Base-by-base conservation (phyloP, 2,888 invertebrate species). In the Rhimphoctona megacephalus region DNA sequence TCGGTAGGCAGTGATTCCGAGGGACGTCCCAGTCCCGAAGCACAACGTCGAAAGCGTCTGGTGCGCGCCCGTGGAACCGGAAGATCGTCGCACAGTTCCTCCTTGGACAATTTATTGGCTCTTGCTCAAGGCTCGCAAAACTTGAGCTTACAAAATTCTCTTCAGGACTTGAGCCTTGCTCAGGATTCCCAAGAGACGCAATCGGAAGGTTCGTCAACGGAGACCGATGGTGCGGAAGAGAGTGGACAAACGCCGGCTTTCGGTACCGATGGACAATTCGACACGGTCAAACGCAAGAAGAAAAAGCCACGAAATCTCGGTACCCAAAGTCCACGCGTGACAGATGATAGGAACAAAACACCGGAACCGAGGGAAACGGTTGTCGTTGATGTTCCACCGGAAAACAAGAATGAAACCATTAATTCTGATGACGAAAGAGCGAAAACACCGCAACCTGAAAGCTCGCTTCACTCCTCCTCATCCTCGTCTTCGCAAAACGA, bases 1-100 rank as follows among this genome's bases (percentile, higher is more conserved):
- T 98, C 98, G 91, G 98, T 98, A 0, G 98, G 98, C 8, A 98
- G 98, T 94, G 98, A 98, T 91, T 98, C 98, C 92, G 98, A 98
- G 93, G 98, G 98, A 1, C 96, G 96, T 89, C 98, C 98, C 5
- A 98, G 98, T 94, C 98, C 98, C 0, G 98, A 98, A 92, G 94
- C 94, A 0, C 98, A 98, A 93, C 95, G 98, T 11, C 95, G 98
- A 85, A 98, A 98, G 92, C 95, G 97, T 54, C 94, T 98, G 83
- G 98, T 98, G 0, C 95, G 98, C 19, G 97, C 98, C 7, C 95
- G 98, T 66, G 98, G 98, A 7, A 97, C 97, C 0, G 97, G 97
- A 0, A 95, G 98, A 73, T 97, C 97, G 17, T 97, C 97, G 19
- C 97, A 98, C 93, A 97, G 97, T 82, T 97, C 97, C 0, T 98